These are phyloP conservation scores for Drosophila ogumai DNA, from an alignment of 1,140 invertebrate species.

Conservation along the genomic window DNA sequence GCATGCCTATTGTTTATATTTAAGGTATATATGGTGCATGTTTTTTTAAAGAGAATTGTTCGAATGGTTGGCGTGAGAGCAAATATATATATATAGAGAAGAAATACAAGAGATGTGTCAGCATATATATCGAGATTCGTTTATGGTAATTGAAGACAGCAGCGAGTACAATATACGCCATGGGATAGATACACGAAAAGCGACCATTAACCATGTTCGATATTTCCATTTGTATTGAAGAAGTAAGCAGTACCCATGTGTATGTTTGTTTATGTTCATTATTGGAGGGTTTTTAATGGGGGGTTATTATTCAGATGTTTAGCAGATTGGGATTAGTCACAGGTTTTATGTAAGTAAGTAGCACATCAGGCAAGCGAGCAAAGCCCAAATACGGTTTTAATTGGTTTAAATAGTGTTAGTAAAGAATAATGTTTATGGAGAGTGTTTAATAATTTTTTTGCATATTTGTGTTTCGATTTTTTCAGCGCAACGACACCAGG, in stretches of 20 bases:
- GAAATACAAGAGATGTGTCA: slow-evolving; percentile 64
- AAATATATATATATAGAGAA: slow-evolving; percentile 58
- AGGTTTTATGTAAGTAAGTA: slow-evolving; percentile 54
- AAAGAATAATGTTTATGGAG: slow-evolving; percentile 50
- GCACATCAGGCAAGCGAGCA: slow-evolving; percentile 78
- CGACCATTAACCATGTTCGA: slow-evolving; percentile 70
- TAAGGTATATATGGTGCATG: slow-evolving; percentile 56
- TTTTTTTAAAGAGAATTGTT: slow-evolving; percentile 44
- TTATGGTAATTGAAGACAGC: slow-evolving; percentile 49
- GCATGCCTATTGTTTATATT: slow-evolving; percentile 88
- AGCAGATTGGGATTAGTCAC: slow-evolving; percentile 37
- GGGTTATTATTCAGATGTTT: slow-evolving; percentile 23
- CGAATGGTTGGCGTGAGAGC: slow-evolving; percentile 66
- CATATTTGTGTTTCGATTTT: slow-evolving; percentile 52
- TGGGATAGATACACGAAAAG: slow-evolving; percentile 55
- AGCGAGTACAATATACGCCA: slow-evolving; percentile 67
- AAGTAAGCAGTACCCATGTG: slow-evolving; percentile 80
- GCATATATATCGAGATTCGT: slow-evolving; percentile 56
- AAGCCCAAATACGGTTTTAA: slow-evolving; percentile 65
- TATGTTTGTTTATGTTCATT: slow-evolving; percentile 38
- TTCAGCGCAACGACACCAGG: slow-evolving; percentile 80
- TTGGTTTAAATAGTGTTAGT: slow-evolving; percentile 50
- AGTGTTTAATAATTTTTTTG: slow-evolving; percentile 65
- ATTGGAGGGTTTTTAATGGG: slow-evolving; percentile 39
- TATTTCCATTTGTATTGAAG: slow-evolving; percentile 52